Base-by-base conservation (phyloP, 2,888 invertebrate genomes). In the Xylota segnis region DNA sequence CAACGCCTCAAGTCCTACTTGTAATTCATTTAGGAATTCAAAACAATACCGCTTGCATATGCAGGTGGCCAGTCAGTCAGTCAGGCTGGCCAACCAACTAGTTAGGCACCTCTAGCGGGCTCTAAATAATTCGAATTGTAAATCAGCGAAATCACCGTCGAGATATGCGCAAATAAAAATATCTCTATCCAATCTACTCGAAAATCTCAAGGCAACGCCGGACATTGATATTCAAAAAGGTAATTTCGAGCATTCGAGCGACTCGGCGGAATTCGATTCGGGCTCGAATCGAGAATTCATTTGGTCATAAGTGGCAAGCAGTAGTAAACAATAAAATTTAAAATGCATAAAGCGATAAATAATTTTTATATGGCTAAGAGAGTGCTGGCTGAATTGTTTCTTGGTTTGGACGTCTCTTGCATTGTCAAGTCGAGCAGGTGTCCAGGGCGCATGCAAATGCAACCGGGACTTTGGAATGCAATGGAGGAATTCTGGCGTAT, bases 271-370 rank as follows among this genome's bases (percentile, higher is more conserved):
- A 72, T 74, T 74, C 14, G 63, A 32, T 43, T 63, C 27, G 74
- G 74, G 29, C 54, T 66, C 52, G 66, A 52, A 47, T 45, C 32
- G 18, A 47, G 18, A 63, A 63, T 63, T 29, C 34, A 65, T 56
- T 70, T 43, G 45, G 10, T 16, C 43, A 10, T 43, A 56, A 52
- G 54, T 45, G 6, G 10, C 65, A 52, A 40, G 43, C n/a, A 40
- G n/a, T 14, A 43, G 18, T 37, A 29, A 58, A 76, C 66, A 76
- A 76, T 74, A 74, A 74, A 74, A 74, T 65, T 75, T 65, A 54
- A 56, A 75, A 75, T 75, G 63, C 74, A 75, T 65, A 32, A 23
- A 63, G 16, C 56, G 50, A 58, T 66, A 75, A 75, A 65, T 34
- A 75, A 65, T 65, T 65, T 74, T n/a, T 23, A 59, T 37, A 18